Base-by-base conservation (phyloP, 2,888 invertebrate genomes). In the Ditylenchus weischeri region DNA sequence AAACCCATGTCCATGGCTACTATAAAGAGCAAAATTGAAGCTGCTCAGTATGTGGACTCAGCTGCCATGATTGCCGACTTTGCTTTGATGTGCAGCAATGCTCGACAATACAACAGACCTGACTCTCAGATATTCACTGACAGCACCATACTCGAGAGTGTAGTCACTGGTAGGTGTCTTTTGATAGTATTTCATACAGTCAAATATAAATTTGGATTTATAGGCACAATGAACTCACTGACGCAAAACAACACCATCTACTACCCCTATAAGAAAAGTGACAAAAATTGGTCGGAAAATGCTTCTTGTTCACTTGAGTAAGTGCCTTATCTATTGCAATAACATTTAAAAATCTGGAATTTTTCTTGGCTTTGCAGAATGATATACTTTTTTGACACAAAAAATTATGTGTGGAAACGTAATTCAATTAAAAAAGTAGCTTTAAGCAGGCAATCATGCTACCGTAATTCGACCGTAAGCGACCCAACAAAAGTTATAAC, bases 21-120 rank as follows among this genome's bases (percentile, higher is more conserved):
- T 85, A 94, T 98, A 64, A 83, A 84, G 67, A 81, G 84, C 60
- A 85, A 84, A 72, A 83, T 87, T 29, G 79, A 81, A 64, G 69
- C 57, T 8, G 69, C 76, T 62, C 69, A 80, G 77, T 82, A 83
- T 68, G 69, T 69, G 2, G 68, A 69, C 15, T 77, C 77, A 35
- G 69, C 66, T 19, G 74, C 78, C 11, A 69, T 81, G 70, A 62
- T 76, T 47, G 69, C 68, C 11, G 83, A 83, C 63, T 66, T 80
- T 49, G 64, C 72, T 74, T 86, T 93, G n/a, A 94, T 98, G 94
- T 96, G 98, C 85, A 89, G 89, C 68, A 98, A 98, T 85, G 96
- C 96, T 81, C 90, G 93, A 0, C 91, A 91, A 76, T 98, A 92
- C 84, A 98, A 98, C 84, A 95, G 96, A 84, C 91, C 94, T 84